Evolutionary conservation across 92 coral and sea anemone species (phyloP).

Genomic region (Palythoa heliodiscus): DNA sequence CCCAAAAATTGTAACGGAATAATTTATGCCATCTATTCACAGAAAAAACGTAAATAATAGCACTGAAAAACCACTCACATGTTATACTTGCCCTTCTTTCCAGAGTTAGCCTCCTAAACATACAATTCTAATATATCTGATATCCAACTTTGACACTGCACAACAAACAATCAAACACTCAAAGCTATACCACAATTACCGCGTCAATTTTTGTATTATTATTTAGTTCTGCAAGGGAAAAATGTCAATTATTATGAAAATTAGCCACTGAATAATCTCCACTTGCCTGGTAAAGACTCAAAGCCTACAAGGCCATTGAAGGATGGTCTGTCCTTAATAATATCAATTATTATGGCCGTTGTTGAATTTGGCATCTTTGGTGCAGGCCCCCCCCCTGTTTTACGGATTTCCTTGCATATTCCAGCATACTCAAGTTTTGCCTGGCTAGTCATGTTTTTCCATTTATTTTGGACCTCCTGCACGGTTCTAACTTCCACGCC

Average conservation of each 20-base stretch:
- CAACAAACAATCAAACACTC: no score
- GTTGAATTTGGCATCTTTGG: background rate
- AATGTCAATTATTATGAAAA: background rate
- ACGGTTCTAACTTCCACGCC: background rate
- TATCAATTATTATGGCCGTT: background rate
- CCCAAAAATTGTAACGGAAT: no score
- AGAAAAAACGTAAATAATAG: no score
- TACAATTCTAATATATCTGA: no score
- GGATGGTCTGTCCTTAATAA: constrained; percentile 3
- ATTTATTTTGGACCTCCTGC: background rate
- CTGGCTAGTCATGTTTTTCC: background rate
- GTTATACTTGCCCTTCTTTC: no score
- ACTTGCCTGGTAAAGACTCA: background rate
- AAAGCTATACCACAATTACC: no score
- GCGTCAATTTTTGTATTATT: no score
- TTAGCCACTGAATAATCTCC: background rate
- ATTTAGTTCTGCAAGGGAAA: background rate
- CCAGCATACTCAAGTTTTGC: background rate
- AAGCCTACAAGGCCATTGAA: background rate
- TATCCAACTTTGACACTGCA: no score
- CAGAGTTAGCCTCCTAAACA: no score
- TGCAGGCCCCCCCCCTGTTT: background rate
- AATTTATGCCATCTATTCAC: no score
- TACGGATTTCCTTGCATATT: background rate
- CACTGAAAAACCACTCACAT: no score